Evolutionary conservation across 2,888 invertebrate genomes (phyloP).

Genomic region (Octodonta nipae): DNA sequence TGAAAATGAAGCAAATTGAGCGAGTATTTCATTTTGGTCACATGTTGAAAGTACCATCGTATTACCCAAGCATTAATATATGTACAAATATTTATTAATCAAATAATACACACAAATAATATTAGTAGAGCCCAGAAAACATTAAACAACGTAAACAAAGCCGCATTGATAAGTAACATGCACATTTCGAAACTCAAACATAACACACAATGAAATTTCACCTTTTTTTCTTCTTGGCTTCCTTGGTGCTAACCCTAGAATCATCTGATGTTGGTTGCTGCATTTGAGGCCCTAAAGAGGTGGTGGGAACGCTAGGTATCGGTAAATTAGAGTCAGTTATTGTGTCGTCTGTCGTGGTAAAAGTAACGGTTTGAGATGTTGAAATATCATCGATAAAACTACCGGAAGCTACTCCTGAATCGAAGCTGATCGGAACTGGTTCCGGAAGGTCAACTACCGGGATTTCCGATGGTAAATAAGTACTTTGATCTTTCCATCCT

Average conservation of each 20-base stretch:
- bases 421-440: too few relatives aligned
- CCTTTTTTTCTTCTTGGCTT: conserved; percentile 28
- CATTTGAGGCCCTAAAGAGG: conserved; percentile 26
- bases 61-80: neutral
- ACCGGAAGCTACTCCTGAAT: too few relatives aligned
- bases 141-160: conserved; percentile 14
- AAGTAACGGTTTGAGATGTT: too few relatives aligned
- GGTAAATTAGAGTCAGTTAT: conserved; percentile 5
- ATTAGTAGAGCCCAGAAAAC: conserved; percentile 12
- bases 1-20: too few relatives aligned
- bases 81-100: neutral
- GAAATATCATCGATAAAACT: too few relatives aligned
- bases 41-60: too few relatives aligned
- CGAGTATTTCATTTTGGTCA: too few relatives aligned
- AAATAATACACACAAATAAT: conserved; percentile 2
- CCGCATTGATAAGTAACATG: conserved; percentile 23
- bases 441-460: too few relatives aligned
- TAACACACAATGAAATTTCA: conserved; percentile 32
- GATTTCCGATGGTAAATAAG: conserved; percentile 54
- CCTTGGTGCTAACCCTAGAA: neutral
- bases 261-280: conserved; percentile 14
- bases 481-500: conserved; percentile 70
- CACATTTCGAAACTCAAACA: conserved; percentile 27
- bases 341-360: conserved; percentile 5
- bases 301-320: too few relatives aligned